Evolutionary conservation across 2,888 invertebrate genomes (phyloP), one percentile per base, ranked within the genome.

Genomic region (Scaptomyza reducta): DNA sequence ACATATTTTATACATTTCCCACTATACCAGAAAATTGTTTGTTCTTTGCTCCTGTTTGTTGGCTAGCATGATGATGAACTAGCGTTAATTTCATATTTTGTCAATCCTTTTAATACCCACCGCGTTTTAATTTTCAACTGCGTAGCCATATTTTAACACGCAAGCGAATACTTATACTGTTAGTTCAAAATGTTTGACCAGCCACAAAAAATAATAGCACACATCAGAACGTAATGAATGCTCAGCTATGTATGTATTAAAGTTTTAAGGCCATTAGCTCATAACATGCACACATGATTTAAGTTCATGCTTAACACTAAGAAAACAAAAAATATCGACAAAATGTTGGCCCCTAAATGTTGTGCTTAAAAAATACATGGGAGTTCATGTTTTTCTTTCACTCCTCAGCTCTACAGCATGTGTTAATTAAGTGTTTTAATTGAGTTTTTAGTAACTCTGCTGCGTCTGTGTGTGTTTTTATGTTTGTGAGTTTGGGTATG

Each of bases 141-240:
- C 14, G 46, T 25, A 49, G 18, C 45, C 59, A 65, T 67, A 59
- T 69, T 69, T 64, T 33, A 53, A 41, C 88, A 83, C 83, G 88
- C 88, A 77, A 87, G 73, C 70, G 51, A 70, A 64, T 63, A 62
- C 85, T 87, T 85, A 22, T 81, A 70, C 73, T 70, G 74, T 67
- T 56, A 71, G 65, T 79, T 29, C 14, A 63, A 70, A 64, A 18
- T 33, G 51, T 59, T 63, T 62, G 45, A 10, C 45, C n/a, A 44
- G 41, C 22, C 51, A 9, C 41, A 44, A 16, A 53, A 46, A 44
- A 22, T 27, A 59, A 47, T 25, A 10, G 33, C 18, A 18, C 16
- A 16, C 10, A 45, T 5, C 35, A 38, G 31, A 11, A 18, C 44
- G 29, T 18, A 49, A 50, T 54, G 31, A 41, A 53, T 44, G 44